Evolutionary conservation across 2,113 vertebrate genomes (phyloP), one percentile per base, ranked within the genome.

Genomic region (Micromys minutus): DNA sequence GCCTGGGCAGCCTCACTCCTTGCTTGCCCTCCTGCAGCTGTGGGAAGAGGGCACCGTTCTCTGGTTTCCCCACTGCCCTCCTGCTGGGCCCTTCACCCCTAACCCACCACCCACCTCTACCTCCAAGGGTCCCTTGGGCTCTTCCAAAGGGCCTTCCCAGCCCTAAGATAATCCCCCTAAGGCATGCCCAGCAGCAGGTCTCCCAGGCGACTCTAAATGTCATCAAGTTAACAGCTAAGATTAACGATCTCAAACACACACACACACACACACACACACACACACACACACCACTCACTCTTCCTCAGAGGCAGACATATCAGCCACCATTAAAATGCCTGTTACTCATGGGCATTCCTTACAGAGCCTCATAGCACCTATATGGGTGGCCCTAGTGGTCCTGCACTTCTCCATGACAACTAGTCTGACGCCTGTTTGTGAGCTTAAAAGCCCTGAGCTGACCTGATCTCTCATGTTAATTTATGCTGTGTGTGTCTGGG

Each of bases 371-470:
- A 7, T 9, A 17, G 91, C 93, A 71, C 91, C 12, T 0, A 86
- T 19, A 74, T 55, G 63, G 91, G 84, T 87, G 91, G 91, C 42
- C 72, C 39, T 91, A 89, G 93, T 36, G 67, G 47, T 85, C 31
- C 21, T 7, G 42, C 50, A 69, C 36, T 24, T 86, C 81, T 95
- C 81, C 79, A 87, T 86, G 81, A 91, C 42, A 97, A 94, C 63
- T 2, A 50, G 65, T 71, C 95, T 7, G 85, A 31, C 59, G 79
- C 95, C 83, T 93, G 77, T 72, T 71, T 16, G 42, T 59, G 69
- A 91, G 85, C 69, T n/a, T 45, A 36, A 87, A 24, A 80, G 81
- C 91, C 72, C 59, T 16, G 79, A 59, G 63, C 39, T 80, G 45
- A 86, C 13, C 26, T 16, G 17, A 4, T 57, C 83, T 5, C 83